A percentile compares a stretch with the other conserved stretches of the same genome.
Evolutionary conservation across 2,113 vertebrate genomes (phyloP).

Genomic region (Gobio gobio): DNA sequence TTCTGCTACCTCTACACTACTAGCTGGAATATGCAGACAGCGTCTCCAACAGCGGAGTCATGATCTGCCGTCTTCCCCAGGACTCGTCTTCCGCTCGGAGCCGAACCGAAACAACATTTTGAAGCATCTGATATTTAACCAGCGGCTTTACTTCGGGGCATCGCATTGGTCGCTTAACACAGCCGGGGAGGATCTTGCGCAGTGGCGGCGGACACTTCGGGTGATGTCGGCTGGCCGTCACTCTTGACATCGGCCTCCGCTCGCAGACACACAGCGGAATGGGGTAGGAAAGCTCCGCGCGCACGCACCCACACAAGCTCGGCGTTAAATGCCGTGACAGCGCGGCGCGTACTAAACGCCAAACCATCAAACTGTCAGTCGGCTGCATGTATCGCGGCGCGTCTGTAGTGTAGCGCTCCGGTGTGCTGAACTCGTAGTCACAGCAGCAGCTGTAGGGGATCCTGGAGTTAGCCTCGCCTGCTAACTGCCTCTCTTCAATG

Average conservation of each 20-base stretch:
- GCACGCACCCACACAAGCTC: conserved; percentile 53
- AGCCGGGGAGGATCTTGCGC: conserved; percentile 67
- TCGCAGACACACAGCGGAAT: conserved; percentile 66
- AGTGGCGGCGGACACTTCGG: conserved; percentile 70
- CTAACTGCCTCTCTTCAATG: conserved; percentile 64
- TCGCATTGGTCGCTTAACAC: conserved; percentile 9
- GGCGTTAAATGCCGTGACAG: conserved; percentile 43
- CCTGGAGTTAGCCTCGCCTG: conserved; percentile 49
- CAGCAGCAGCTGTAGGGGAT: conserved; percentile 59
- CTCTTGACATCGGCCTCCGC: conserved; percentile 80
- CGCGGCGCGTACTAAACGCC: not conserved
- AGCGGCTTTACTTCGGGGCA: conserved; percentile 23
- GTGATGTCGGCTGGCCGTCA: conserved; percentile 77
- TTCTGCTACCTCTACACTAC: conserved; percentile 61
- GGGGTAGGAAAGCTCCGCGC: conserved; percentile 68
- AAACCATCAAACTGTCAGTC: not conserved
- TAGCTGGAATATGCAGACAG: conserved; percentile 59
- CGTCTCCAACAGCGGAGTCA: conserved; percentile 74
- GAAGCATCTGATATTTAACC: conserved; percentile 58
- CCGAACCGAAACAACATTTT: conserved; percentile 59
- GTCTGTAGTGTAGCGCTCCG: conserved; percentile 13
- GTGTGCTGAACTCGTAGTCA: conserved; percentile 48
- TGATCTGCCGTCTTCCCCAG: conserved; percentile 73
- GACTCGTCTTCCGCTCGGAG: conserved; percentile 74
- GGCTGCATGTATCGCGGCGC: not conserved